Conservation (phyloP, 2,797 vertebrate species). For the Brachyalestes nurse region DNA sequence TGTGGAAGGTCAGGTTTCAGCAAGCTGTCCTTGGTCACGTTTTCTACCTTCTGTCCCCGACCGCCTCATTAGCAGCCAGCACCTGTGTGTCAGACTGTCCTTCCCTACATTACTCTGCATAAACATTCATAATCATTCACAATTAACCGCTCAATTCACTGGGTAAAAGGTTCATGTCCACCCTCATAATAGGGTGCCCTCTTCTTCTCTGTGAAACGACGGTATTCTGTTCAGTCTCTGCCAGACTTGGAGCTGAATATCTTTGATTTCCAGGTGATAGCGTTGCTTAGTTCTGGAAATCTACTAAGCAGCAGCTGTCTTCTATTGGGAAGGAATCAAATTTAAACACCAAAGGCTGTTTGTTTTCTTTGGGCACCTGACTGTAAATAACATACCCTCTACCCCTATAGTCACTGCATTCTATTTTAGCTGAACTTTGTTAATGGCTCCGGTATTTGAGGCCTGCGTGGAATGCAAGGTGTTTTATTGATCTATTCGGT, state of each 20-base stretch:
- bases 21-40: constrained; percentile 1
- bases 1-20: constrained; percentile 54
- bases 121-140: constrained; percentile 1
- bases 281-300: no score
- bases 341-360: neutral
- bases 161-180: neutral
- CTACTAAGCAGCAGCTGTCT: no score
- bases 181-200: no score
- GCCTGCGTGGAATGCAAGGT: neutral
- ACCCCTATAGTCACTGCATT: neutral
- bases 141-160: neutral
- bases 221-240: no score
- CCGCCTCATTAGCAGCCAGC: constrained; percentile 34
- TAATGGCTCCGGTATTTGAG: neutral
- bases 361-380: no score
- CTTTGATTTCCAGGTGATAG: no score
- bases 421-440: neutral
- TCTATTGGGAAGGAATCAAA: no score
- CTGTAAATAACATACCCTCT: neutral
- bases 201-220: no score
- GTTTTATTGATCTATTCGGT: neutral
- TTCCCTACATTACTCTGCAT: constrained; percentile 10
- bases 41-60: constrained; percentile 38
- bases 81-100: constrained; percentile 37
- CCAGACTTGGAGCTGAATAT: no score